These are phyloP conservation scores for Leucophenga varia DNA, from an alignment of 1,140 invertebrate species.

Conservation along the genomic window DNA sequence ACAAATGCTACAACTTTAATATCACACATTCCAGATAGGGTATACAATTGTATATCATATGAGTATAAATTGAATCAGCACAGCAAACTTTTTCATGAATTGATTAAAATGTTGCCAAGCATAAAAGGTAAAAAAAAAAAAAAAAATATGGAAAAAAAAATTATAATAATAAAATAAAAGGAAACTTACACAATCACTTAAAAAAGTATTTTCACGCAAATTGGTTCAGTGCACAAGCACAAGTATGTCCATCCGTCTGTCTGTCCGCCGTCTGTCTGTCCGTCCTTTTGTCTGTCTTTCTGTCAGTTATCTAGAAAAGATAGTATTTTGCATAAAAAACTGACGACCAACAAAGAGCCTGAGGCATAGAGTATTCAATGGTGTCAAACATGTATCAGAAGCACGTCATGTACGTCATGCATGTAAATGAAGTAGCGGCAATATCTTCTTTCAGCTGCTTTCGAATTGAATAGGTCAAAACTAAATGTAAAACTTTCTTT, in stretches of 20 bases:
- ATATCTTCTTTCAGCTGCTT: slow-evolving; percentile 19
- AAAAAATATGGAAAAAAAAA: background rate
- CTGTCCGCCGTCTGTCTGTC: slow-evolving; percentile 23
- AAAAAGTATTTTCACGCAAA: slow-evolving; percentile 41
- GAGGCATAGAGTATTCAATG: background rate
- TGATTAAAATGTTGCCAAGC: no score
- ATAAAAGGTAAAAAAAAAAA: background rate
- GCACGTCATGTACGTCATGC: slow-evolving; percentile 34
- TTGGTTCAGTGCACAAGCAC: slow-evolving; percentile 14
- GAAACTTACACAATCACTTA: slow-evolving; percentile 29
- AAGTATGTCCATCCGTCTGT: background rate
- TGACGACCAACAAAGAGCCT: slow-evolving; percentile 12
- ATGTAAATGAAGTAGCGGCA: slow-evolving; percentile 41
- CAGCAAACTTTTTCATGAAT: no score
- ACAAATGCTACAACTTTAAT: no score
- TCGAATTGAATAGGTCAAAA: slow-evolving; percentile 8
- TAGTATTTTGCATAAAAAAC: slow-evolving; percentile 37
- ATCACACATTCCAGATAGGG: no score
- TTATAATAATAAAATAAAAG: no score
- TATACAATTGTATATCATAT: no score
- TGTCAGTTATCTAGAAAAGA: slow-evolving; percentile 28
- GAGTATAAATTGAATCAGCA: no score
- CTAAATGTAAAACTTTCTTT: background rate
- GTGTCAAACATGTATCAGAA: background rate
- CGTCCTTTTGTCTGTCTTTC: slow-evolving; percentile 7